Base-by-base conservation (phyloP, 2,113 vertebrate genomes). In the Clinocottus analis region DNA sequence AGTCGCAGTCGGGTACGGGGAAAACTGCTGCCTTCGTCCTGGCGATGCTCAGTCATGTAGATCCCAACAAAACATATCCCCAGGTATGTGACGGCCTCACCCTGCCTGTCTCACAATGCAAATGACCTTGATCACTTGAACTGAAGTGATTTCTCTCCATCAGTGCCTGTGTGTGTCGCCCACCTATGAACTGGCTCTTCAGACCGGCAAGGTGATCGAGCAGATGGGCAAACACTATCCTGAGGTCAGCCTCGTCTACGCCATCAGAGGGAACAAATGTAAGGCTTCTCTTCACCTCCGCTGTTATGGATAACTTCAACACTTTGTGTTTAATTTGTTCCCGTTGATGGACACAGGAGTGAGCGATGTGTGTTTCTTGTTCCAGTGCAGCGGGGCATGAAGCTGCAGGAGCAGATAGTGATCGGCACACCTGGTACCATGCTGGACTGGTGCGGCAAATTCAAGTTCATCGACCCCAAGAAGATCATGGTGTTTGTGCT, bases 151-250 rank as follows among this genome's bases (percentile, higher is more conserved):
- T 23, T 56, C 14, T 81, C 8, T 87, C 75, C 77, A 12, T 16
- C 90, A 99, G 98, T 98, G 97, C 91, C 85, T 99, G 80, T 99
- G 98, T 91, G 96, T 99, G 70, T 99, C 98, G 51, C 98, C 98
- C 45, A 99, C 98, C 0, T 99, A 99, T 0, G 98, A 99, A 88
- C 94, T 99, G 92, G 97, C 97, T 0, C 96, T 99, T 82, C 98
- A 99, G 84, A 99, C 98, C 0, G 97, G 98, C 19, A 98, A 98
- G 87, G 98, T 99, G 82, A 99, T 99, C 12, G 97, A 99, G 86
- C 98, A 98, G 93, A 99, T 99, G 98, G 97, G 98, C 25, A 96
- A 93, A 85, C 94, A 96, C 81, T 96, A 98, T 76, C 96, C 97
- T 0, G 98, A 99, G 82, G 95, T 99, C 82, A 95, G 95, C 64